These are phyloP conservation scores for Xanthia togata DNA, from an alignment of 2,888 invertebrate genomes.

Conservation along the genomic window DNA sequence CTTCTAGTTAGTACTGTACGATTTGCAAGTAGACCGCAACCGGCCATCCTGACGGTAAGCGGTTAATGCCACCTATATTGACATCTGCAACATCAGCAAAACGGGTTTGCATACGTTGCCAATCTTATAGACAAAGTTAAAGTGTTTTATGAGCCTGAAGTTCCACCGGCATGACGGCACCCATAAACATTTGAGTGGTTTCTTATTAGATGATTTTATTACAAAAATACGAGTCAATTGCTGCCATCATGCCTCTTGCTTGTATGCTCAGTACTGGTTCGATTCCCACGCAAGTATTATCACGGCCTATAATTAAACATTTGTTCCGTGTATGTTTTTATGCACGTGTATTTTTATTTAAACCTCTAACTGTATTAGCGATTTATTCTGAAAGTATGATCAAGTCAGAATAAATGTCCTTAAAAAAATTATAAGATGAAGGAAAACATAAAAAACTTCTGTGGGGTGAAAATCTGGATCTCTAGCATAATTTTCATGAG, in stretches of 20 bases:
- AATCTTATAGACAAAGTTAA: not conserved
- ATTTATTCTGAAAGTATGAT: not conserved
- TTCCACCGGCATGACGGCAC: not conserved
- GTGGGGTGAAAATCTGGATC: not conserved
- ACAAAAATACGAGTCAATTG: conserved; percentile 17
- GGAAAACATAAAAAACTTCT: not conserved
- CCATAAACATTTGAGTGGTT: not conserved
- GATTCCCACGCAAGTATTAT: conserved; percentile 44
- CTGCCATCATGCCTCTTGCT: conserved; percentile 1
- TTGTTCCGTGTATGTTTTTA: conserved; percentile 50
- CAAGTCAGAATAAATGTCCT: not conserved
- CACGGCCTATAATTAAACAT: conserved; percentile 48
- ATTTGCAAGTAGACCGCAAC: not conserved
- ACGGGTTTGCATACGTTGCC: too few species aligned
- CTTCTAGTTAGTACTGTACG: not conserved
- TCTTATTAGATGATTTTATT: not conserved
- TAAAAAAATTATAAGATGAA: not conserved
- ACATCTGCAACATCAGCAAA: not conserved
- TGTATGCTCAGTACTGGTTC: conserved; percentile 9
- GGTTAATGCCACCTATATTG: not conserved
- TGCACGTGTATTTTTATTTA: conserved; percentile 19
- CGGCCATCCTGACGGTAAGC: not conserved
- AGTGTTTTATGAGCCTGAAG: not conserved
- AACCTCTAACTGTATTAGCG: conserved; percentile 4
- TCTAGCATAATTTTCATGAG: not conserved